Evolutionary conservation across 2,888 invertebrate genomes (phyloP).

Genomic region (Lepas anatifera): DNA sequence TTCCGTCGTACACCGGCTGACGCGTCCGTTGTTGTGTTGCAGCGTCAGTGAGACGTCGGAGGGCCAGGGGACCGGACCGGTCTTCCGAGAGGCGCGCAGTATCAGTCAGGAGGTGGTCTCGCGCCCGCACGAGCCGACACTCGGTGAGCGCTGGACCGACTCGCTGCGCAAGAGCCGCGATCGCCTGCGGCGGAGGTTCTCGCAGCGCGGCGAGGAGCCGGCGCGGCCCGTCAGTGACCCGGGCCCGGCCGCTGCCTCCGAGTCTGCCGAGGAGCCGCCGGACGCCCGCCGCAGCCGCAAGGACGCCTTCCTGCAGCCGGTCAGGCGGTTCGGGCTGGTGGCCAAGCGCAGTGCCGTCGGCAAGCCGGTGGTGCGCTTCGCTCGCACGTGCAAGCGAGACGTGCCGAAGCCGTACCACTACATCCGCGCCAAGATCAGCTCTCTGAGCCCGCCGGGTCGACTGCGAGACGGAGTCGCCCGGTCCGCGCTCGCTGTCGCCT

Average conservation of each 20-base stretch:
- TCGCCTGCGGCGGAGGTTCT: not conserved
- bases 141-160: not conserved
- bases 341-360: slow-evolving; percentile 10
- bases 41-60: not conserved
- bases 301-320: slow-evolving; percentile 5
- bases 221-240: not conserved
- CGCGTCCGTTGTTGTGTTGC: no score
- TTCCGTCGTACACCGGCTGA: no score
- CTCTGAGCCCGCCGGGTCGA: not conserved
- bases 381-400: slow-evolving; percentile 1
- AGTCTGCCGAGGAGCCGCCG: not conserved
- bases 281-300: not conserved
- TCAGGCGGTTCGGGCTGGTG: not conserved
- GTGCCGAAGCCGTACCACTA: slow-evolving; percentile 7
- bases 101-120: not conserved
- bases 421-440: not conserved
- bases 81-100: not conserved
- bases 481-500: not conserved
- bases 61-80: not conserved
- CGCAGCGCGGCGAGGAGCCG: not conserved
- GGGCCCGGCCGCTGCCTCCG: not conserved
- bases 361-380: slow-evolving; percentile 13
- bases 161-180: slow-evolving; percentile 7
- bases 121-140: not conserved
- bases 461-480: not conserved